A percentile compares a stretch with the other conserved stretches of the same genome.
Evolutionary conservation across 1,140 invertebrate genomes (phyloP).

Genomic region (Lethrus apterus): DNA sequence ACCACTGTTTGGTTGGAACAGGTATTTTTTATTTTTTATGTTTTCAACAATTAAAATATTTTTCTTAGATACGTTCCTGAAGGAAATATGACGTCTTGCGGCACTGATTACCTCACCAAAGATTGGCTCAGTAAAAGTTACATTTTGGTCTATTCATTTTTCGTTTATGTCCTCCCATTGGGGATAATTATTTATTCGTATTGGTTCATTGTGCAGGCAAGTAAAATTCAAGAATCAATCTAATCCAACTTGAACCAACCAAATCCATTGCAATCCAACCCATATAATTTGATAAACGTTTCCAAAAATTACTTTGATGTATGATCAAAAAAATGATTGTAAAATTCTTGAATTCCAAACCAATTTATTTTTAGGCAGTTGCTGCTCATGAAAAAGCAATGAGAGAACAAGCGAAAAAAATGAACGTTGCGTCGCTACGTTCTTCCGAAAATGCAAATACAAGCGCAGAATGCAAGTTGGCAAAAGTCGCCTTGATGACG

Average conservation of each 20-base stretch:
- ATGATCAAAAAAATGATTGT: background rate
- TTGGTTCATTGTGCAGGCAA: constrained; percentile 66
- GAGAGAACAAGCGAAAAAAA: constrained; percentile 77
- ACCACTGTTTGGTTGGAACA: constrained; percentile 73
- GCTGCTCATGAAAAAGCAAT: constrained; percentile 73
- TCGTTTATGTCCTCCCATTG: constrained; percentile 65
- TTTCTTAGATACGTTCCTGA: constrained; percentile 70
- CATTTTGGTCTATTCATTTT: constrained; percentile 61
- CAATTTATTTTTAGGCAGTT: constrained; percentile 50
- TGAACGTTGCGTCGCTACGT: constrained; percentile 72
- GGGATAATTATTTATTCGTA: constrained; percentile 69
- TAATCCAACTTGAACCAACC: no score
- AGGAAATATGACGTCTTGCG: constrained; percentile 79
- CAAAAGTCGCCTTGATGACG: constrained; percentile 75
- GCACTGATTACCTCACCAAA: constrained; percentile 71
- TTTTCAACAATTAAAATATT: background rate
- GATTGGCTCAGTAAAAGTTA: constrained; percentile 60
- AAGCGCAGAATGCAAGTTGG: constrained; percentile 67
- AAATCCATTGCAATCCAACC: no score
- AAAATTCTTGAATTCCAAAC: background rate
- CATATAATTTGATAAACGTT: no score
- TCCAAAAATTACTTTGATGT: no score
- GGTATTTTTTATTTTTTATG: constrained; percentile 44
- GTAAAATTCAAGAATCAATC: no score
- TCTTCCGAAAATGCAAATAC: constrained; percentile 57